A percentile compares a stretch with the other conserved stretches of the same genome.
phyloP scores from a whole-genome alignment of 2,888 invertebrate species.

The Eremobia ochroleuca region DNA sequence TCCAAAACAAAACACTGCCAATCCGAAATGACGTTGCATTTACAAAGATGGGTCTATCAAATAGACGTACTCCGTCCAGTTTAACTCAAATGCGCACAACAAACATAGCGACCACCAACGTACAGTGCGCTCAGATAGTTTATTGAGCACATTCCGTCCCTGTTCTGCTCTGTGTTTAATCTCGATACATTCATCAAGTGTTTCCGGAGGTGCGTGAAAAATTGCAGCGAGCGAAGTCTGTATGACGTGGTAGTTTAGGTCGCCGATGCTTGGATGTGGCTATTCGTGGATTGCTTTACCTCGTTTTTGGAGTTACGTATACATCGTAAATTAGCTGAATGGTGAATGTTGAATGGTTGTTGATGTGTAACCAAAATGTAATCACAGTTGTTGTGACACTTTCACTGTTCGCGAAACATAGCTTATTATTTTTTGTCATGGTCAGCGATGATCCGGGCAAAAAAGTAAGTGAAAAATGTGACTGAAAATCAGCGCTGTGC shows the following conservation, averaged over 20 bases:
- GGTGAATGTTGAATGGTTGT: not conserved
- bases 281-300: conserved; percentile 38
- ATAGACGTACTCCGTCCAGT: conserved; percentile 40
- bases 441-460: too few relatives aligned
- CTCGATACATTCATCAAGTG: conserved; percentile 59
- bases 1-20: conserved; percentile 39
- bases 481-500: too few relatives aligned
- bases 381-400: not conserved
- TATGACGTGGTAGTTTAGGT: conserved; percentile 29
- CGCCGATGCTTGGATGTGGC: conserved; percentile 11
- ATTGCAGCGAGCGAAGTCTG: conserved; percentile 32
- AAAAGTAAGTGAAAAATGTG: too few relatives aligned
- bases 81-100: conserved; percentile 60
- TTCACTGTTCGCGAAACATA: not conserved
- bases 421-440: not conserved
- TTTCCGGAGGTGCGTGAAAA: conserved; percentile 57
- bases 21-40: conserved; percentile 15
- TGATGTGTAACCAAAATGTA: not conserved
- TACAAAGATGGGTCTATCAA: conserved; percentile 45
- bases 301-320: conserved; percentile 9
- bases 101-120: conserved; percentile 59
- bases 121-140: conserved; percentile 51
- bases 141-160: conserved; percentile 58
- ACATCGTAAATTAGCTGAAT: not conserved
- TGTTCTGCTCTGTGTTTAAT: conserved; percentile 58